phyloP scores from a whole-genome alignment of 2,797 vertebrate species.

The Malurus splendens region DNA sequence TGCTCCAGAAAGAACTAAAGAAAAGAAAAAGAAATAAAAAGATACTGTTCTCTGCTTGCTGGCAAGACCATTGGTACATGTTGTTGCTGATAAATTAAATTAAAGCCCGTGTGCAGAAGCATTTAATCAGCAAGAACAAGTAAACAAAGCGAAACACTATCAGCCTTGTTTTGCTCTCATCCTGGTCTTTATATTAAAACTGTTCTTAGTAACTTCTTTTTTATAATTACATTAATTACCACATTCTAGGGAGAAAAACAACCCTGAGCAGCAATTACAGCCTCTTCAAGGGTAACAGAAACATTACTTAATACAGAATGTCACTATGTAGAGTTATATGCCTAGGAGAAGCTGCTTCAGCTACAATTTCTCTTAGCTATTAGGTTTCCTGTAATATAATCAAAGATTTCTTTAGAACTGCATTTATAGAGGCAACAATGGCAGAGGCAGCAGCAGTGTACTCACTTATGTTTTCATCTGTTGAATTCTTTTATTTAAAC shows the following conservation, averaged over 20 bases:
- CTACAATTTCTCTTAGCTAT: neutral
- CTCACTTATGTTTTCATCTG: neutral
- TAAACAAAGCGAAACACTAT: slow-evolving; percentile 37
- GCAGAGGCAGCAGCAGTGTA: neutral
- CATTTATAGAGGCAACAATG: neutral
- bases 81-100: slow-evolving; percentile 54
- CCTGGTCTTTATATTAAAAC: neutral
- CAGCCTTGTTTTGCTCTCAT: slow-evolving; percentile 9
- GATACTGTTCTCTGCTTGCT: slow-evolving; percentile 5
- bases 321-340: neutral
- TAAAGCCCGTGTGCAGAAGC: slow-evolving; percentile 33
- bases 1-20: neutral
- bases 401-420: neutral
- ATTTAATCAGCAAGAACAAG: slow-evolving; percentile 34
- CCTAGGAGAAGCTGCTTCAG: neutral
- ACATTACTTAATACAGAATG: neutral
- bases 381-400: neutral
- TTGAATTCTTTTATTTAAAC: neutral
- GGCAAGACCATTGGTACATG: slow-evolving; percentile 13
- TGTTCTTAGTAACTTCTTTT: slow-evolving; percentile 21
- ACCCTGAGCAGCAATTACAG: neutral
- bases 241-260: slow-evolving; percentile 18
- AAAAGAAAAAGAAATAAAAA: neutral
- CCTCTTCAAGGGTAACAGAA: neutral
- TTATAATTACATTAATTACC: slow-evolving; percentile 16